phyloP scores from a whole-genome alignment of 2,113 vertebrate species.

The Hymenochirus boettgeri region DNA sequence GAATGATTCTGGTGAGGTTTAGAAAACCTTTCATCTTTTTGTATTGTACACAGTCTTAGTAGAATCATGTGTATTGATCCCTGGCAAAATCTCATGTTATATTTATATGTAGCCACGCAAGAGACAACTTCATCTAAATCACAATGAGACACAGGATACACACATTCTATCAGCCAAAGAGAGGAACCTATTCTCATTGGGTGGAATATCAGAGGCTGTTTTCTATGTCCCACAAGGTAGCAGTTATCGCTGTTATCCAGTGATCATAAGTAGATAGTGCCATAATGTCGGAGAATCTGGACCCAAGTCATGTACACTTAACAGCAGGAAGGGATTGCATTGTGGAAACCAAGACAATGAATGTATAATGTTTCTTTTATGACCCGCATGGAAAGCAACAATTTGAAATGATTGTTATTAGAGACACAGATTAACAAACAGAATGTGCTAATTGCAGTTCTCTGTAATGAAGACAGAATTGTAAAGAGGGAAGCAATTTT shows the following conservation, averaged over 20 bases:
- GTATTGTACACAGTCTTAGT: background rate
- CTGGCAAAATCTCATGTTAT: conserved; percentile 13
- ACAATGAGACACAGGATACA: no score
- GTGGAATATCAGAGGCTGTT: background rate
- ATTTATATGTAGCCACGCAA: conserved; percentile 18
- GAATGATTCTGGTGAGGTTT: no score
- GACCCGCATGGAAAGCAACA: conserved; percentile 9
- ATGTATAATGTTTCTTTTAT: conserved; percentile 19
- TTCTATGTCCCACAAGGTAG: background rate
- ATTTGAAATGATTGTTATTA: conserved; percentile 28
- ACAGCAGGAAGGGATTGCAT: conserved; percentile 12
- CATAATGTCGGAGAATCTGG: background rate
- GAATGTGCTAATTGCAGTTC: conserved; percentile 16
- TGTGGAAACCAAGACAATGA: background rate
- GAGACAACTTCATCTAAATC: background rate
- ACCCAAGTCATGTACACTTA: background rate
- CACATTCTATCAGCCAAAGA: background rate
- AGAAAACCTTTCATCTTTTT: conserved; percentile 1
- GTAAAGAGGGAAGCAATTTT: background rate
- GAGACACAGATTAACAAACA: conserved; percentile 26
- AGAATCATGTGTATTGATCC: background rate
- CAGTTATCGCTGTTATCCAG: background rate
- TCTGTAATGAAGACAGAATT: conserved; percentile 12
- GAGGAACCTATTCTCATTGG: background rate
- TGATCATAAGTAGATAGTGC: background rate